phyloP scores from a whole-genome alignment of 2,888 invertebrate genomes.

The Dicycla oo region DNA sequence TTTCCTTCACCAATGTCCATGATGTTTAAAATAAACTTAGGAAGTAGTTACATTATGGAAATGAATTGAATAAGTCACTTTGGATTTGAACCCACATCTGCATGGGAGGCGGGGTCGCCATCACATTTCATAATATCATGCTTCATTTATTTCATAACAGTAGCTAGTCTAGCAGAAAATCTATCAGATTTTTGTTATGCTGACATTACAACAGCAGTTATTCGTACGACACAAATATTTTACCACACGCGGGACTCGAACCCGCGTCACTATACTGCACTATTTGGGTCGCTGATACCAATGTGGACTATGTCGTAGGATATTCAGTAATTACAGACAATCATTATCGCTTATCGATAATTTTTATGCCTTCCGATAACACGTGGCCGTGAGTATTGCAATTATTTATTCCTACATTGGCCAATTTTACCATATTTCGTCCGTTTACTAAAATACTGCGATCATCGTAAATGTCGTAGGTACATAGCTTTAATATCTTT shows the following conservation, averaged over 20 bases:
- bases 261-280: slow-evolving; percentile 24
- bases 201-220: no score
- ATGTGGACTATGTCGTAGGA: not conserved
- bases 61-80: no score
- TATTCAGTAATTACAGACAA: slow-evolving; percentile 35
- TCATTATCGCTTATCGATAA: slow-evolving; percentile 27
- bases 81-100: no score
- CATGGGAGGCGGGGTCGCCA: no score
- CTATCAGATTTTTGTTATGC: no score
- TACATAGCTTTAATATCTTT: not conserved
- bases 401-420: slow-evolving; percentile 22
- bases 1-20: no score
- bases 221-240: slow-evolving; percentile 28
- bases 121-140: no score
- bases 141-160: no score
- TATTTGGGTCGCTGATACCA: slow-evolving; percentile 35
- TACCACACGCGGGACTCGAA: slow-evolving; percentile 43
- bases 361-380: slow-evolving; percentile 22
- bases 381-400: slow-evolving; percentile 25
- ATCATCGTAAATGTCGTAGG: not conserved
- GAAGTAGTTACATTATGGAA: no score
- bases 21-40: no score
- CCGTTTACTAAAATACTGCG: not conserved
- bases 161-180: no score
- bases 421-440: slow-evolving; percentile 14